Percentiles rank a stretch among this genome's conserved stretches.
Conservation (phyloP, 2,797 vertebrate genomes). For the Mycteria americana region DNA sequence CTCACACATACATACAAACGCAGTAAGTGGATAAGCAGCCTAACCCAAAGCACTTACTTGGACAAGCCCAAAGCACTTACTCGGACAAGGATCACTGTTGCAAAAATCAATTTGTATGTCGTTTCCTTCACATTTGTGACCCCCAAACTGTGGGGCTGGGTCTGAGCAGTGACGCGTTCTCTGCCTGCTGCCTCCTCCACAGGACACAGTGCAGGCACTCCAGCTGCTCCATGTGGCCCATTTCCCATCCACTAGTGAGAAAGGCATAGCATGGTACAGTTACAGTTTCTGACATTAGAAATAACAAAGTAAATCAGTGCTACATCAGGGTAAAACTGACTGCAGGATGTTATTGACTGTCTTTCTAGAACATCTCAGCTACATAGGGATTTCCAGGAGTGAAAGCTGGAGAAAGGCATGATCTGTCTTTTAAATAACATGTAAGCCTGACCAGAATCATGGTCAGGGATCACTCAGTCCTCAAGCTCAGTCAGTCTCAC, state of each 20-base stretch:
- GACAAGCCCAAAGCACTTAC: constrained; percentile 85
- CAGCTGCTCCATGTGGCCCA: constrained; percentile 92
- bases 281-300: not conserved
- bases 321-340: not conserved
- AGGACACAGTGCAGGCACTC: constrained; percentile 90
- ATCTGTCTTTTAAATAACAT: not conserved
- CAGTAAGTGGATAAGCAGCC: rapidly evolving
- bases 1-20: rapidly evolving
- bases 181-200: constrained; percentile 89
- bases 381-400: not conserved
- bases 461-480: not conserved
- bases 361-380: not conserved
- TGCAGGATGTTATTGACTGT: not conserved
- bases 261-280: not conserved
- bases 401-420: not conserved
- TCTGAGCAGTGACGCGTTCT: constrained; percentile 87
- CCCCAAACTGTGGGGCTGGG: constrained; percentile 85
- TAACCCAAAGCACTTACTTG: constrained; percentile 78
- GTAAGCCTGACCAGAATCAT: not conserved
- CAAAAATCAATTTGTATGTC: constrained; percentile 91
- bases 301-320: not conserved
- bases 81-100: constrained; percentile 90
- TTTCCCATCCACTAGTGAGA: constrained; percentile 89
- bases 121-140: constrained; percentile 88
- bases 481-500: not conserved